phyloP scores from a whole-genome alignment of 2,797 vertebrate genomes.

The Botia kubotai region DNA sequence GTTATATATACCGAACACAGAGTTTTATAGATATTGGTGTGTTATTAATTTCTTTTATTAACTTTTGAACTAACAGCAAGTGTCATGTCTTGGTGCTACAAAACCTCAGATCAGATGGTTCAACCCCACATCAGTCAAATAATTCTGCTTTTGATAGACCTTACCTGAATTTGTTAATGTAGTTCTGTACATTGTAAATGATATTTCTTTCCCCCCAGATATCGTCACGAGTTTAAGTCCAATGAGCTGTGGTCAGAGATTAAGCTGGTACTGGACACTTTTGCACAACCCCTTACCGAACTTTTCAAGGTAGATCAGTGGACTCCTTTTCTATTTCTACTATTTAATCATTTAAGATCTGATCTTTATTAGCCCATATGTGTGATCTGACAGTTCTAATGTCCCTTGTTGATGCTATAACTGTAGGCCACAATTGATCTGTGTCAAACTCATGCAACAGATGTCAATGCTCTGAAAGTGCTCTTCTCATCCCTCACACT shows the following conservation, averaged over 20 bases:
- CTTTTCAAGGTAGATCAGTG: constrained; percentile 89
- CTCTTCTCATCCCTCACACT: constrained; percentile 97
- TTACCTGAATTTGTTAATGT: too few relatives aligned
- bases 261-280: constrained; percentile 95
- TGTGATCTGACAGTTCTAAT: not conserved
- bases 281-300: constrained; percentile 93
- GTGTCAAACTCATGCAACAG: constrained; percentile 93
- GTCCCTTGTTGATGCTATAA: constrained; percentile 43
- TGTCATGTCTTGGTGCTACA: too few relatives aligned
- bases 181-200: not conserved
- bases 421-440: constrained; percentile 94
- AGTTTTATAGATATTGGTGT: too few relatives aligned
- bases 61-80: too few relatives aligned
- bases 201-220: constrained; percentile 74
- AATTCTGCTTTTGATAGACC: too few relatives aligned
- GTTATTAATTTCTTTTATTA: too few relatives aligned
- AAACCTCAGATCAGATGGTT: too few relatives aligned
- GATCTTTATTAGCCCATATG: too few relatives aligned
- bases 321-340: not conserved
- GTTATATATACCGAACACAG: not conserved
- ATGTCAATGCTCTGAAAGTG: constrained; percentile 91
- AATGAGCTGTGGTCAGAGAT: constrained; percentile 98
- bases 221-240: constrained; percentile 98
- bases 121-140: too few relatives aligned
- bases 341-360: not conserved